Evolutionary conservation across 2,797 vertebrate species (phyloP), one percentile per base, ranked within the genome.

Genomic region (Enteromius trimaculatus): DNA sequence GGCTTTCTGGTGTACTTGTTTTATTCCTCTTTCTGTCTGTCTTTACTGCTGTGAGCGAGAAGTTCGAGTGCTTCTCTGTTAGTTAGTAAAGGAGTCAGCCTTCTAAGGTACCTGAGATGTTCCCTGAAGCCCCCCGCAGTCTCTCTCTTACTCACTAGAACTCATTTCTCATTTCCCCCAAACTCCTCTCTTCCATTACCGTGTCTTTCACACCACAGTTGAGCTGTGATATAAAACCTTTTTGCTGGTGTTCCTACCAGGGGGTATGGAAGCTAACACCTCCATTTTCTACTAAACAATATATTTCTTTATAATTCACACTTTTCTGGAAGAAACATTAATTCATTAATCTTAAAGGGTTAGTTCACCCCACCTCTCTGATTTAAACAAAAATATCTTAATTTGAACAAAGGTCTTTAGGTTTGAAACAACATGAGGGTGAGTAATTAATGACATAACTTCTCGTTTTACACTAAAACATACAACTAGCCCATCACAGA

Each of bases 151-250:
- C 53, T 70, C 49, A 47, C 80, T 70, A 70, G 58, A 69, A 70
- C 64, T 77, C 65, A 83, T 69, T 77, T 77, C 37, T 68, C 47
- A 44, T 68, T 82, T 76, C 29, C 17, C 31, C 29, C 29, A 65
- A 68, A 68, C 62, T 76, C 37, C 19, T 37, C 2, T 69, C 23
- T 58, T 76, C 62, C 62, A 82, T 77, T 77, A 68, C 72, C 0
- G 62, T 77, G 16, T 23, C 71, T 82, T 82, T 83, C 72, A 83
- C 81, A 77, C 81, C 49, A 58, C 66, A 65, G 62, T 58, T 69
- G 19, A 68, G 71, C 51, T 82, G 71, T 76, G 71, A 82, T 65
- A 76, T 55, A 19, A 44, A 19, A 58, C 71, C 23, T 77, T 23
- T 82, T 51, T 49, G 21, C 69, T 64, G 69, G 42, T 81, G 79